Conservation (phyloP, 2,888 invertebrate species). For the Amitus sp. region DNA sequence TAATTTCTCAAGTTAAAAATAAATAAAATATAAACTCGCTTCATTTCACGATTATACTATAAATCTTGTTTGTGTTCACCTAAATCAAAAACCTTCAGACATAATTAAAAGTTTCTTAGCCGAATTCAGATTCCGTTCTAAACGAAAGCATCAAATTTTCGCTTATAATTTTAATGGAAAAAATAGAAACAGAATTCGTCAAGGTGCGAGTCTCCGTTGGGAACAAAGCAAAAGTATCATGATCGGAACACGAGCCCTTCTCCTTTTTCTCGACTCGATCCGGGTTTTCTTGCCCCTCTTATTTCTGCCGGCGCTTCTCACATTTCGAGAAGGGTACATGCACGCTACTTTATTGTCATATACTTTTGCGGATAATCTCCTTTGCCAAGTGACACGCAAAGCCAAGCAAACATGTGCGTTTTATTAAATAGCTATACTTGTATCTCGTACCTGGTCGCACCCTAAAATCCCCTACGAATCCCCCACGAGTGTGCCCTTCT, state of each 20-base stretch:
- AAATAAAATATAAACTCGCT: too few relatives aligned
- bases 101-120: too few relatives aligned
- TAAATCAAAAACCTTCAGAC: too few relatives aligned
- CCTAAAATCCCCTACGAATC: not conserved
- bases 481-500: not conserved
- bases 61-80: too few relatives aligned
- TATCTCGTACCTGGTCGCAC: constrained; percentile 31
- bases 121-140: too few relatives aligned
- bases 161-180: not conserved
- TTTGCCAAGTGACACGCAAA: constrained; percentile 39
- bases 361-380: constrained; percentile 40
- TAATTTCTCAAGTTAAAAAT: too few relatives aligned
- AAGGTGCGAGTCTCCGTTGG: constrained; percentile 4
- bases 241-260: constrained; percentile 18
- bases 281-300: constrained; percentile 32
- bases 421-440: constrained; percentile 25
- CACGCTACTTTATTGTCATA: constrained; percentile 54
- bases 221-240: constrained; percentile 11
- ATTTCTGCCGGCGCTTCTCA: constrained; percentile 44
- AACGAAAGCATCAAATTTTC: too few relatives aligned
- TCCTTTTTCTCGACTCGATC: constrained; percentile 23
- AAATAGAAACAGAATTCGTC: not conserved
- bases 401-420: constrained; percentile 33
- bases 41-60: too few relatives aligned
- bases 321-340: constrained; percentile 56